Conservation (phyloP, 2,888 invertebrate species). For the Panopea generosa region DNA sequence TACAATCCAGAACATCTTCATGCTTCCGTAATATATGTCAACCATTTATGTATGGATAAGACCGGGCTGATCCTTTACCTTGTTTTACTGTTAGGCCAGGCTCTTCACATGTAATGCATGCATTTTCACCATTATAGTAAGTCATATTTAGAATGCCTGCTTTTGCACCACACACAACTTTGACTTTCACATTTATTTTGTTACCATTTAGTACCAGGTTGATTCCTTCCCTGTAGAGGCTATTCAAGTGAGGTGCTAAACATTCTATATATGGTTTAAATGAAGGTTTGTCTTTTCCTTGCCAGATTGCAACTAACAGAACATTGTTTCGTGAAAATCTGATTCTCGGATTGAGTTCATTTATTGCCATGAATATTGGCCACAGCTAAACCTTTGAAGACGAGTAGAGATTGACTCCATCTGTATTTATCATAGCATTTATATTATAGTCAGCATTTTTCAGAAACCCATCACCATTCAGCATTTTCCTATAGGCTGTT, state of each 20-base stretch:
- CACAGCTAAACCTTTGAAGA: slow-evolving; percentile 53
- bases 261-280: slow-evolving; percentile 28
- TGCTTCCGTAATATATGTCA: slow-evolving; percentile 17
- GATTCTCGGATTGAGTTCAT: slow-evolving; percentile 35
- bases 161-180: slow-evolving; percentile 50
- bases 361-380: slow-evolving; percentile 44
- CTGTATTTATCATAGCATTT: slow-evolving; percentile 48
- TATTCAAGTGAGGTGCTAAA: slow-evolving; percentile 23
- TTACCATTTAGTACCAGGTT: slow-evolving; percentile 11
- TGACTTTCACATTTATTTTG: slow-evolving; percentile 29
- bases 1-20: slow-evolving; percentile 21
- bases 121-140: slow-evolving; percentile 44
- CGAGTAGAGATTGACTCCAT: slow-evolving; percentile 46
- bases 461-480: slow-evolving; percentile 24
- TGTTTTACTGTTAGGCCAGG: slow-evolving; percentile 38
- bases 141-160: slow-evolving; percentile 55
- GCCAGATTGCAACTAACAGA: slow-evolving; percentile 48
- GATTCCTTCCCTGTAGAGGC: slow-evolving; percentile 38
- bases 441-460: slow-evolving; percentile 16
- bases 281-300: slow-evolving; percentile 34
- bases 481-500: slow-evolving; percentile 20
- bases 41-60: slow-evolving; percentile 31
- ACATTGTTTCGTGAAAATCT: slow-evolving; percentile 45
- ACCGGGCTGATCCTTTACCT: slow-evolving; percentile 31
- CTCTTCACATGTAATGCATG: slow-evolving; percentile 58